Evolutionary conservation across 2,113 vertebrate species (phyloP), one percentile per base, ranked within the genome.

Genomic region (Dermatemys mawii): DNA sequence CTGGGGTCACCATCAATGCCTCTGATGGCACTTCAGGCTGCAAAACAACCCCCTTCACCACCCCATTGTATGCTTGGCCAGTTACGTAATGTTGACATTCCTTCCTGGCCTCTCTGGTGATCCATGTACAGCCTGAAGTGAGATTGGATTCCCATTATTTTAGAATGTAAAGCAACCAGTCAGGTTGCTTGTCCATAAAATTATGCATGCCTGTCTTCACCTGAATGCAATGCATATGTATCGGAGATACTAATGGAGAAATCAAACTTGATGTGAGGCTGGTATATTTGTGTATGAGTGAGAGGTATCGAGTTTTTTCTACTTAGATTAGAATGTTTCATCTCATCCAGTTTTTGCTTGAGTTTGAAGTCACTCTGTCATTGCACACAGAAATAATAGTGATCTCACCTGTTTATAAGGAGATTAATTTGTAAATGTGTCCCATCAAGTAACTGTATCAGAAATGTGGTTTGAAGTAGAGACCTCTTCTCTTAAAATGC

Each of bases 91-190:
- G 0, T 89, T 90, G 78, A 63, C 32, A 4, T 51, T 88, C 86
- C 67, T 60, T 92, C 49, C 93, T 93, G 92, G 49, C 0, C 0
- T 75, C 35, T 79, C 32, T 53, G 46, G 76, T 54, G 92, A 24
- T 63, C 49, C 0, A 0, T 53, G 84, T 29, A 17, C 79, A 75
- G 87, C 94, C 84, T 0, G 0, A 81, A 79, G 76, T 24, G 78
- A 94, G 51, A 0, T 41, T 10, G 35, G 60, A 1, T 2, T 57
- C 24, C 50, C 13, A 51, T 86, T 16, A 78, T 57, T 57, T 63
- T 0, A 0, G 2, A 12, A 44, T 88, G 76, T 0, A 44, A 79
- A 32, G 48, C 54, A 11, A 4, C 14, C 54, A 16, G 76, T 22
- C 1, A 0, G 4, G 4, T 1, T 26, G 11, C 84, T 76, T 88